These are phyloP conservation scores for Lucilia sericata DNA, from an alignment of 1,140 invertebrate genomes.

Conservation along the genomic window DNA sequence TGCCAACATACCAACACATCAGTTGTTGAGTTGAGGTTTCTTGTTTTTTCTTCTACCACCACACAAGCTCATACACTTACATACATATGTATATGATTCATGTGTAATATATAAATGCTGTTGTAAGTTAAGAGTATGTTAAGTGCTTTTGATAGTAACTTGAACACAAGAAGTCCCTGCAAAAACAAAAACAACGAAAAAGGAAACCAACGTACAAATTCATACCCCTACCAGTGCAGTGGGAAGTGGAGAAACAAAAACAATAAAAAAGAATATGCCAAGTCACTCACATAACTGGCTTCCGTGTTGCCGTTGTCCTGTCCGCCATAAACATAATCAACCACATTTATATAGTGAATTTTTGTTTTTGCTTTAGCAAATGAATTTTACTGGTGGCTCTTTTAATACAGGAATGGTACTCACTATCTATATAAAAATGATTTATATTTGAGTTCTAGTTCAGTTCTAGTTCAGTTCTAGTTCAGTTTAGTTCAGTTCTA, in stretches of 20 bases:
- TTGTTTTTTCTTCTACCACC: constrained; percentile 21
- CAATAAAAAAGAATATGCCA: constrained; percentile 11
- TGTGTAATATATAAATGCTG: constrained; percentile 21
- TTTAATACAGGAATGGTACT: no score
- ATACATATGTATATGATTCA: background rate
- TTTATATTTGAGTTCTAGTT: no score
- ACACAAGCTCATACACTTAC: background rate
- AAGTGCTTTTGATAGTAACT: constrained; percentile 43
- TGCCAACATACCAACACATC: constrained; percentile 28
- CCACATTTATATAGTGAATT: background rate
- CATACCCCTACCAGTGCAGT: background rate
- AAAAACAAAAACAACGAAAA: background rate
- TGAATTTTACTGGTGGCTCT: no score
- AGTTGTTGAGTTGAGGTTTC: constrained; percentile 30
- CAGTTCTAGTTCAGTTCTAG: no score
- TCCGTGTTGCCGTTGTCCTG: constrained; percentile 21
- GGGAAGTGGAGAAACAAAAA: background rate
- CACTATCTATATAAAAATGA: no score
- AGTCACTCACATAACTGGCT: constrained; percentile 27
- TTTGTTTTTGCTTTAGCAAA: background rate
- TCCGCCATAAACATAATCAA: constrained; percentile 37
- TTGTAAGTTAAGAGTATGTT: constrained; percentile 42
- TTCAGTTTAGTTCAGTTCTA: no score
- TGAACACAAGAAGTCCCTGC: background rate
- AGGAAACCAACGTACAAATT: background rate